Evolutionary conservation across 2,797 vertebrate species (phyloP).

Genomic region (Serranus cabrilla): DNA sequence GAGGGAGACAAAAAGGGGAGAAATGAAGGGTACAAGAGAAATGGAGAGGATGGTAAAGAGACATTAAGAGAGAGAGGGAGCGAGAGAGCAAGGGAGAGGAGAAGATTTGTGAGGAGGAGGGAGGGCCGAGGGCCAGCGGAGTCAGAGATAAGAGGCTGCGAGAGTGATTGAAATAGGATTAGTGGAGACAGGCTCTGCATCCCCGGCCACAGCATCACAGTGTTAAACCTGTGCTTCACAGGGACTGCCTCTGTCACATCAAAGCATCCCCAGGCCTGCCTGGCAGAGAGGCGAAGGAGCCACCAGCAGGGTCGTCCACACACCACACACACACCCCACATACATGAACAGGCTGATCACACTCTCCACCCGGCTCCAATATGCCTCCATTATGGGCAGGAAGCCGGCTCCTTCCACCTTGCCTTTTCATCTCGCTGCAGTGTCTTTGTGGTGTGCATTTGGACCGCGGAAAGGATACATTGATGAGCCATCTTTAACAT

Average conservation of each 20-base stretch:
- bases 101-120: constrained; percentile 65
- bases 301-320: constrained; percentile 66
- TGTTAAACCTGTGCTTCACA: constrained; percentile 80
- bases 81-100: constrained; percentile 40
- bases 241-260: constrained; percentile 81
- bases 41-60: constrained; percentile 43
- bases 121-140: constrained; percentile 72
- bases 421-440: constrained; percentile 67
- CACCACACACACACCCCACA: constrained; percentile 32
- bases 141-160: constrained; percentile 81
- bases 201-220: constrained; percentile 76
- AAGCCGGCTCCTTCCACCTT: constrained; percentile 66
- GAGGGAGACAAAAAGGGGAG: constrained; percentile 41
- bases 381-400: constrained; percentile 65
- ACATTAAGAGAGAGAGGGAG: constrained; percentile 28
- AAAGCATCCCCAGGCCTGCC: constrained; percentile 77
- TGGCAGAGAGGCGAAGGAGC: constrained; percentile 71
- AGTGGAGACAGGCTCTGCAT: constrained; percentile 83
- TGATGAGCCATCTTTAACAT: constrained; percentile 80
- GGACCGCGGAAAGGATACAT: constrained; percentile 65
- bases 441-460: constrained; percentile 70
- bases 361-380: constrained; percentile 55
- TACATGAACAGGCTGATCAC: constrained; percentile 63
- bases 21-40: constrained; percentile 47
- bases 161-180: constrained; percentile 87